Conservation (phyloP, 2,888 invertebrate species). For the Electrophaes corylata region DNA sequence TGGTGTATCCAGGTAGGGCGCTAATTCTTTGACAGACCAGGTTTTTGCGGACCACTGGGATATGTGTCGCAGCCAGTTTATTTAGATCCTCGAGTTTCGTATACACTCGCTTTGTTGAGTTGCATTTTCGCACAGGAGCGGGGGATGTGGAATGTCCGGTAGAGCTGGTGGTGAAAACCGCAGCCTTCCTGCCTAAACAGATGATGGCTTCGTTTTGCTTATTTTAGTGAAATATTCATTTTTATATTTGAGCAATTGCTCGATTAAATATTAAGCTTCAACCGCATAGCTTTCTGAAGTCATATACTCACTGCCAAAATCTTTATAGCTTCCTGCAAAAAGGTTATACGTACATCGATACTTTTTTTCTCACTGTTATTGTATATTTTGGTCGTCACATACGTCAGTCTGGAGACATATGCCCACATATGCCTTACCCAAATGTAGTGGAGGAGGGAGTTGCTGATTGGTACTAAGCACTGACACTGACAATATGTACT, state of each 20-base stretch:
- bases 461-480: too few relatives aligned
- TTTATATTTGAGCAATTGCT: constrained; percentile 6
- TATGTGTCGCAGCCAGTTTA: constrained; percentile 41
- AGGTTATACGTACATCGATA: too few relatives aligned
- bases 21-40: constrained; percentile 37
- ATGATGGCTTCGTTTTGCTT: constrained; percentile 34
- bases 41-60: constrained; percentile 37
- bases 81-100: constrained; percentile 35
- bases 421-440: too few relatives aligned
- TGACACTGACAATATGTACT: too few relatives aligned
- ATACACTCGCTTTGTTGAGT: constrained; percentile 25
- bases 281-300: not conserved
- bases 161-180: constrained; percentile 43
- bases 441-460: too few relatives aligned
- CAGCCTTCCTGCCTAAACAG: constrained; percentile 45
- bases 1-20: constrained; percentile 33
- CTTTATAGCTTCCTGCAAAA: too few relatives aligned
- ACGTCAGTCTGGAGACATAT: too few relatives aligned
- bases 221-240: constrained; percentile 7
- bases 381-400: too few relatives aligned
- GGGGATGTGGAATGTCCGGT: constrained; percentile 21
- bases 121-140: constrained; percentile 9
- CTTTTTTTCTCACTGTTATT: too few relatives aligned
- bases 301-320: too few relatives aligned
- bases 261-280: not conserved